phyloP scores from a whole-genome alignment of 1,140 invertebrate species.

The Penaeus chinensis region DNA sequence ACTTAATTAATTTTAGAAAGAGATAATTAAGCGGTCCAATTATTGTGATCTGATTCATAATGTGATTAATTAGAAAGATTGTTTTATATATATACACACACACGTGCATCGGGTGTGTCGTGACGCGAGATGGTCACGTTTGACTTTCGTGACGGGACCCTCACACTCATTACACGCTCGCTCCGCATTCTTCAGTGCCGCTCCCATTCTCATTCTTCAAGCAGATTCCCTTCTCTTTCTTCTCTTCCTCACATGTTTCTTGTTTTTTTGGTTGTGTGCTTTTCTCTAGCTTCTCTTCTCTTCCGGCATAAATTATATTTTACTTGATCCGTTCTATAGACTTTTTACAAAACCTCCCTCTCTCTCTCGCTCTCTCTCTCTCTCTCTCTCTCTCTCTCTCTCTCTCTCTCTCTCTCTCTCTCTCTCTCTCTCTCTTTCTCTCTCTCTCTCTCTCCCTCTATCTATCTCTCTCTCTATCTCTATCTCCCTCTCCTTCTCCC shows the following conservation, averaged over 20 bases:
- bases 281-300: background rate
- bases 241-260: background rate
- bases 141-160: no score
- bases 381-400: constrained; percentile 10
- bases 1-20: no score
- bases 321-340: background rate
- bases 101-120: no score
- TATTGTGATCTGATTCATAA: no score
- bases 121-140: no score
- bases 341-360: background rate
- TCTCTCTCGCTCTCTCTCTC: constrained; percentile 9
- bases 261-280: background rate
- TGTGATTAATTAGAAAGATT: no score
- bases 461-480: background rate
- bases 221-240: background rate
- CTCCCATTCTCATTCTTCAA: background rate
- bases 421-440: background rate
- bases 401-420: constrained; percentile 3
- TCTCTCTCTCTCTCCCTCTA: background rate
- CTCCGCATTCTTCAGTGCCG: background rate
- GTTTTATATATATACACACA: no score
- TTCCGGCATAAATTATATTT: background rate
- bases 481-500: background rate
- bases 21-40: no score
- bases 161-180: no score